Base-by-base conservation (phyloP, 1,140 invertebrate genomes). In the Rhyacophila brunnea region DNA sequence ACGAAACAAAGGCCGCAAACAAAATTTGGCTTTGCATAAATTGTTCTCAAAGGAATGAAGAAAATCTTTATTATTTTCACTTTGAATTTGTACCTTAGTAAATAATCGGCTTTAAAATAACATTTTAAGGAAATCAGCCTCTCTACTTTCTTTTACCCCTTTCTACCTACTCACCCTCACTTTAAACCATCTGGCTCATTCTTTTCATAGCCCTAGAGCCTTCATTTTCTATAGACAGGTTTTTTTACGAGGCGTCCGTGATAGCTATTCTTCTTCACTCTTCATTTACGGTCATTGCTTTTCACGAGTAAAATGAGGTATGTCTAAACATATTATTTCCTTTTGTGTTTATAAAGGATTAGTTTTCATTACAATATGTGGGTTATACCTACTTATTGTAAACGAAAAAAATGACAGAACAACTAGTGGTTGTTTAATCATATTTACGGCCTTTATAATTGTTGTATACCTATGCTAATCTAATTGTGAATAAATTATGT, bases 101-200 rank as follows among this genome's bases (percentile, higher is more conserved):
- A 57, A 53, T 57, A 57, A 62, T 58, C 47, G 54, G 50, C 49
- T 62, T 47, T 57, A 40, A 61, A 54, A 61, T 50, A 61, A 56
- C 46, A 56, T 50, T 61, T 61, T 45, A 38, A 44, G 56, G 34
- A 40, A 40, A 44, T 54, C 55, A 13, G 32, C 20, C 14, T 9
- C 23, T n/a, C n/a, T n/a, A n/a, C n/a, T n/a, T n/a, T n/a, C 42
- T 45, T 44, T 19, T 35, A 35, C 43, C 40, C 47, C 28, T 15
- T 11, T 23, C 15, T 19, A 23, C 20, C 2, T 11, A 38, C 17
- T 40, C 51, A 9, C 15, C 17, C 19, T 13, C 20, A n/a, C 14
- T 28, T 14, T 45, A 42, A 42, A 46, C 45, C 61, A 63, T 63
- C 61, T 63, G 61, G 20, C 44, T 32, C 50, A 17, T 40, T 46